phyloP scores from a whole-genome alignment of 2,113 vertebrate species.

The Actenoides hombroni region DNA sequence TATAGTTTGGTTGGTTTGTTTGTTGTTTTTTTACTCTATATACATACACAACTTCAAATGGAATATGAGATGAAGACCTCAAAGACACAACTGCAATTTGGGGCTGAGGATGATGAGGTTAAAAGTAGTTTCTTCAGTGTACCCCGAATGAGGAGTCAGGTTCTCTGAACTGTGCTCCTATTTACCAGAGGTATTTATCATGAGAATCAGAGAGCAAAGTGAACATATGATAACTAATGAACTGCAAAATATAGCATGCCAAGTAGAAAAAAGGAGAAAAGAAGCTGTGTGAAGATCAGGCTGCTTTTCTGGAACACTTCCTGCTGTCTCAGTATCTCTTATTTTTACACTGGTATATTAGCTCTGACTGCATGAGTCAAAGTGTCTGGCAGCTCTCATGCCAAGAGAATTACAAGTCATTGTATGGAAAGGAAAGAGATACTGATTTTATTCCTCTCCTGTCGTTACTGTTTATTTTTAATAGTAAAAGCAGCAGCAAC shows the following conservation, averaged over 20 bases:
- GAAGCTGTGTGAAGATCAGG: constrained; percentile 45
- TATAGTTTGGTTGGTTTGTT: not conserved
- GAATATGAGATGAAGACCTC: not conserved
- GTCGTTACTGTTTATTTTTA: not conserved
- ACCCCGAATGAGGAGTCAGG: not conserved
- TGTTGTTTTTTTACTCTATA: not conserved
- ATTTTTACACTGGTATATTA: not conserved
- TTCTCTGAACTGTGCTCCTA: not conserved
- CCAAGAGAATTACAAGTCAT: not conserved
- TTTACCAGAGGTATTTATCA: not conserved
- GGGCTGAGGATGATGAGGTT: not conserved
- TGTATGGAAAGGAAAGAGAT: not conserved
- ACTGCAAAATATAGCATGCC: constrained; percentile 37
- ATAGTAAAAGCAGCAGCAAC: not conserved
- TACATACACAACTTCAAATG: not conserved
- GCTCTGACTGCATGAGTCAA: constrained; percentile 11
- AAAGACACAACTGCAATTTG: not conserved
- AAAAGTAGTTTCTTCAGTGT: not conserved
- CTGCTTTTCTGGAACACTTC: constrained; percentile 31
- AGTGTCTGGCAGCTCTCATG: not conserved
- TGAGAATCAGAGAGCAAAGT: not conserved
- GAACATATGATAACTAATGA: constrained; percentile 29
- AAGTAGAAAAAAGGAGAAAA: constrained; percentile 44
- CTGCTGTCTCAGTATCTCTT: constrained; percentile 27
- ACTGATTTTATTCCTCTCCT: not conserved